These are phyloP conservation scores for Mallateleia sp. DNA, from an alignment of 2,888 invertebrate species.

Conservation along the genomic window DNA sequence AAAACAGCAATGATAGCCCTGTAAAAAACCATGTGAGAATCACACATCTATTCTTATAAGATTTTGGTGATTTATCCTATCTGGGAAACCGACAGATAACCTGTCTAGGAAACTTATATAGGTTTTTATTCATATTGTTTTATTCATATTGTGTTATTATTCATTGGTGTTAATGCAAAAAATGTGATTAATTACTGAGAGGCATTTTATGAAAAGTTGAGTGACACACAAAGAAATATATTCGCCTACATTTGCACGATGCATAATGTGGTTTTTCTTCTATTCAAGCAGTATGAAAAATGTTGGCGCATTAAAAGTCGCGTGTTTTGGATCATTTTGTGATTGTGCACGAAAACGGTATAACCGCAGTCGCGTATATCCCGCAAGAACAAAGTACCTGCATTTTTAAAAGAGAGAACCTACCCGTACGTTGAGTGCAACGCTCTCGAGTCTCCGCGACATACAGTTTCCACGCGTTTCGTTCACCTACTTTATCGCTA, in stretches of 20 bases:
- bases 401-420: slow-evolving; percentile 56
- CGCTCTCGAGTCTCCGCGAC: slow-evolving; percentile 39
- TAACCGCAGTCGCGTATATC: slow-evolving; percentile 35
- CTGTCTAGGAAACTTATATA: no score
- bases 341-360: slow-evolving; percentile 59
- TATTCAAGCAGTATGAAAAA: slow-evolving; percentile 13
- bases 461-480: slow-evolving; percentile 57
- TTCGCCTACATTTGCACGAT: slow-evolving; percentile 15
- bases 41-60: no score
- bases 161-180: no score
- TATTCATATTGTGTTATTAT: no score
- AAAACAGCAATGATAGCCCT: no score
- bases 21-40: no score
- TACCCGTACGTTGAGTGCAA: slow-evolving; percentile 56
- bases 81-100: no score
- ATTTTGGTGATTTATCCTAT: no score
- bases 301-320: slow-evolving; percentile 46
- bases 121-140: no score
- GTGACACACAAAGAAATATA: slow-evolving; percentile 13
- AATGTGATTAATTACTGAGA: slow-evolving; percentile 27
- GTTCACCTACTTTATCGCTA: slow-evolving; percentile 65
- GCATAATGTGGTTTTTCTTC: slow-evolving; percentile 5
- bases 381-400: slow-evolving; percentile 61
- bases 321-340: slow-evolving; percentile 57
- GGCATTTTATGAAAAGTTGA: slow-evolving; percentile 19